phyloP scores from a whole-genome alignment of 2,888 invertebrate species.

The Agrotis ipsilon region DNA sequence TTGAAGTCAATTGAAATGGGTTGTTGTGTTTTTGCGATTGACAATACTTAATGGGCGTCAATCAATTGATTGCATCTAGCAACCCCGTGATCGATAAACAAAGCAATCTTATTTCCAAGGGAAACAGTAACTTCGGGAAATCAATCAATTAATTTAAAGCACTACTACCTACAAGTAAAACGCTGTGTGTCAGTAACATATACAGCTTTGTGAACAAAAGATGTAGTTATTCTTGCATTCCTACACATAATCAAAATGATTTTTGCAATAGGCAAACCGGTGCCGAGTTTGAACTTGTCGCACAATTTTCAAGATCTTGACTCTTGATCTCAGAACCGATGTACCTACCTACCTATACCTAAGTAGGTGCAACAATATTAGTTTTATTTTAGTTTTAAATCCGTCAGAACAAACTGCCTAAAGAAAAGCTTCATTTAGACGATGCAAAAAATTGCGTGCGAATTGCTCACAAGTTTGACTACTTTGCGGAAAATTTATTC shows the following conservation, averaged over 20 bases:
- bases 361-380: too few relatives aligned
- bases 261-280: not conserved
- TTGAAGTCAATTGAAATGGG: conserved; percentile 48
- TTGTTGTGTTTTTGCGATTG: conserved; percentile 33
- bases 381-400: too few relatives aligned
- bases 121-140: not conserved
- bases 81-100: not conserved
- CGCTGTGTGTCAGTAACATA: too few relatives aligned
- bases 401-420: not conserved
- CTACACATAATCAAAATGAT: not conserved
- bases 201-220: too few relatives aligned
- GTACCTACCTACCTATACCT: not conserved
- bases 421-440: not conserved
- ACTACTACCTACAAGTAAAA: too few relatives aligned
- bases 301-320: not conserved
- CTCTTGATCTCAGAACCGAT: not conserved
- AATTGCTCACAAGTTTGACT: too few relatives aligned
- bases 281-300: not conserved
- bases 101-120: not conserved
- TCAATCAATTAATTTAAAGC: not conserved
- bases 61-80: conserved; percentile 29
- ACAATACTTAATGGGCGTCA: conserved; percentile 3
- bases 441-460: too few relatives aligned
- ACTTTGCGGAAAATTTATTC: too few relatives aligned
- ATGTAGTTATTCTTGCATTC: not conserved